Evolutionary conservation across 2,797 vertebrate species (phyloP).

Genomic region (Dicrostonyx torquatus): DNA sequence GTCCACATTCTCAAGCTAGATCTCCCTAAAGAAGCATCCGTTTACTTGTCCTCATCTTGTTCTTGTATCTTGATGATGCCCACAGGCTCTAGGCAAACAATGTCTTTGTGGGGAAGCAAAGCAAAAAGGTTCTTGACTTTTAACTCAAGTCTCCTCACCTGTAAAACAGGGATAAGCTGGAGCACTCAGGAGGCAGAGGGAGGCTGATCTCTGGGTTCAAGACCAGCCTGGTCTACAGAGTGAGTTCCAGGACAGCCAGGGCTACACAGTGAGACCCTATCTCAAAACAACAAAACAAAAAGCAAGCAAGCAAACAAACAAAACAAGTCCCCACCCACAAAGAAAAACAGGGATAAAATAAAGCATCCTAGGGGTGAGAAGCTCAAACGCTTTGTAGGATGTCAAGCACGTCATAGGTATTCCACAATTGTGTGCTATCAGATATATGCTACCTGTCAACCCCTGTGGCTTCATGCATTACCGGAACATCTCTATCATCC

Average conservation of each 20-base stretch:
- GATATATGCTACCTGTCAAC: neutral
- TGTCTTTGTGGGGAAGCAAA: neutral
- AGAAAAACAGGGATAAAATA: constrained; percentile 5
- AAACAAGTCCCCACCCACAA: neutral
- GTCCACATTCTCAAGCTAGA: neutral
- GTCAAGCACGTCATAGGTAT: neutral
- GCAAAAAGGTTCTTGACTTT: neutral
- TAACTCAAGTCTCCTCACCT: neutral
- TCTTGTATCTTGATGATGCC: neutral
- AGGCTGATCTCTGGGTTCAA: neutral
- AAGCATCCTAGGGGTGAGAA: neutral
- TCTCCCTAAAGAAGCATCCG: neutral
- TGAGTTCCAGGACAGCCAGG: neutral
- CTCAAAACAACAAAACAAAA: neutral
- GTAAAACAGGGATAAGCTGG: neutral
- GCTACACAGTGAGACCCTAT: neutral
- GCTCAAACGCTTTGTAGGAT: neutral
- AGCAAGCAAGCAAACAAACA: neutral
- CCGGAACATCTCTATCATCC: neutral
- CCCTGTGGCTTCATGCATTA: neutral
- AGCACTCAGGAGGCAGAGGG: neutral
- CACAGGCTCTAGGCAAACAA: constrained; percentile 18
- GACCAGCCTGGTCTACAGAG: neutral
- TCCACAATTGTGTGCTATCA: neutral
- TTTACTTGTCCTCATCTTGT: neutral